phyloP scores from a whole-genome alignment of 2,113 vertebrate species.

The Terrapene triunguis region DNA sequence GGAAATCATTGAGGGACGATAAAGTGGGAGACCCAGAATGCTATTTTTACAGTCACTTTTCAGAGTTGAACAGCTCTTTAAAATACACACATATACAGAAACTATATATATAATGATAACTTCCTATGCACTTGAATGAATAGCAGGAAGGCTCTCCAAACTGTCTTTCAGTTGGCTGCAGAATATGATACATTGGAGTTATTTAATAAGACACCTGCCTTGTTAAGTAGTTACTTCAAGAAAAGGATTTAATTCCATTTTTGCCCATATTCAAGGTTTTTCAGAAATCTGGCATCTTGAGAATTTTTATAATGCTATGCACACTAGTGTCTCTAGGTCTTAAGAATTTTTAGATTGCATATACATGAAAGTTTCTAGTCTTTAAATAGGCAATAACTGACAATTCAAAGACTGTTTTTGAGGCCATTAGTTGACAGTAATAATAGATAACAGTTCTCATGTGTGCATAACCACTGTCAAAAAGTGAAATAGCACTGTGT shows the following conservation, averaged over 20 bases:
- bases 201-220: not conserved
- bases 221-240: not conserved
- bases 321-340: not conserved
- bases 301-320: accelerated
- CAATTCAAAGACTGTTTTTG: not conserved
- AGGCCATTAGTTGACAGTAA: not conserved
- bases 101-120: not conserved
- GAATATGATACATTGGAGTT: not conserved
- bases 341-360: not conserved
- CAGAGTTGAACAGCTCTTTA: not conserved
- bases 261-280: not conserved
- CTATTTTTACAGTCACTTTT: not conserved
- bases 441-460: slow-evolving; percentile 11
- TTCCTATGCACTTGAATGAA: no score
- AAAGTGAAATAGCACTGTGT: not conserved
- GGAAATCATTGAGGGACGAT: not conserved
- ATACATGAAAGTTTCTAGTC: not conserved
- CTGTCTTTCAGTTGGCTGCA: not conserved
- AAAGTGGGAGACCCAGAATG: not conserved
- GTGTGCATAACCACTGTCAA: not conserved
- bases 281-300: not conserved
- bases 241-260: slow-evolving; percentile 16
- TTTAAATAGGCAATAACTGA: not conserved
- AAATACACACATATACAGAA: not conserved
- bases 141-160: not conserved